Evolutionary conservation across 2,113 vertebrate species (phyloP).

Genomic region (Rafetus swinhoei): DNA sequence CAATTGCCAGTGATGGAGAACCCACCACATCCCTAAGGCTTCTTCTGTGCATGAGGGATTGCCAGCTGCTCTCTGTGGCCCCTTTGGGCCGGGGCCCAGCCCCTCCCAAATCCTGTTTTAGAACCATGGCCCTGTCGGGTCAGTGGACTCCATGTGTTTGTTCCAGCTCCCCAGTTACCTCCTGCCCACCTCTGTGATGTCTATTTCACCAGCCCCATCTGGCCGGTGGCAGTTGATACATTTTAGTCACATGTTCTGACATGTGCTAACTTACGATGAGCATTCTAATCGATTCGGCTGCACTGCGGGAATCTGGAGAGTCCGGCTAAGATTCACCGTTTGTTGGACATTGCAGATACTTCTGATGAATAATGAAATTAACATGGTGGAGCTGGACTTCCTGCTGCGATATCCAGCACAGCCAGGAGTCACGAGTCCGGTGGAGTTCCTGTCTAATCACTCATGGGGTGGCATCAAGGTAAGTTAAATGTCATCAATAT

Average conservation of each 20-base stretch:
- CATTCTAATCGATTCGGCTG: background rate
- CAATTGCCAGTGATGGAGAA: background rate
- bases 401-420: constrained; percentile 90
- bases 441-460: constrained; percentile 92
- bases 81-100: background rate
- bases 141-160: background rate
- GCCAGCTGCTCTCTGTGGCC: background rate
- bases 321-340: background rate
- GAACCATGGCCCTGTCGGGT: background rate
- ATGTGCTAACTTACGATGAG: fast-evolving
- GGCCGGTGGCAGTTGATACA: fast-evolving
- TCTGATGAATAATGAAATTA: constrained; percentile 89
- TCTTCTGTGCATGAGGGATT: background rate
- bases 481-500: background rate
- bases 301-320: background rate
- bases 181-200: background rate
- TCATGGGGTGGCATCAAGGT: constrained; percentile 98
- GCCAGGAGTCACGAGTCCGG: constrained; percentile 82
- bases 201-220: background rate
- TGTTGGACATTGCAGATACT: constrained; percentile 83
- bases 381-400: constrained; percentile 87
- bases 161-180: background rate
- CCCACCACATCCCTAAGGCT: background rate
- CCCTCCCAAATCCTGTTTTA: fast-evolving
- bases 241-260: background rate